phyloP scores from a whole-genome alignment of 2,888 invertebrate genomes.

The Heteromyza rotundicornis region DNA sequence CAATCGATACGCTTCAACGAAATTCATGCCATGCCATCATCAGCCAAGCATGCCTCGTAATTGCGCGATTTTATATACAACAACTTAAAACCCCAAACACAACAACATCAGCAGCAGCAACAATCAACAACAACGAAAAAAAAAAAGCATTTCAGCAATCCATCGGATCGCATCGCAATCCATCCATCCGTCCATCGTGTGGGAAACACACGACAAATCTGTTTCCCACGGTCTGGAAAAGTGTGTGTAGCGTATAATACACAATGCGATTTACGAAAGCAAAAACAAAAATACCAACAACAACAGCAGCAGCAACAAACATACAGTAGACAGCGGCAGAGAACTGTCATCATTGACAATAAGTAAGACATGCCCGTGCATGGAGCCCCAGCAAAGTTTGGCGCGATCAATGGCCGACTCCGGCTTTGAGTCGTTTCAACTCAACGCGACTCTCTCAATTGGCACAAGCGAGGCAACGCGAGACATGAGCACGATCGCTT shows the following conservation, averaged over 20 bases:
- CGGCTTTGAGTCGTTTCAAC: background rate
- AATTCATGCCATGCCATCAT: slow-evolving; percentile 55
- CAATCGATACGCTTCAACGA: slow-evolving; percentile 56
- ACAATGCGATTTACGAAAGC: slow-evolving; percentile 35
- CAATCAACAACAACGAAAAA: slow-evolving; percentile 33
- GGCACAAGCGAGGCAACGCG: slow-evolving; percentile 37
- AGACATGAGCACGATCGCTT: background rate
- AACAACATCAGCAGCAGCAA: slow-evolving; percentile 12
- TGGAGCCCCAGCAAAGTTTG: slow-evolving; percentile 31
- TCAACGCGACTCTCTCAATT: slow-evolving; percentile 25
- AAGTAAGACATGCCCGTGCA: slow-evolving; percentile 58
- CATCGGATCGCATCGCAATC: slow-evolving; percentile 59
- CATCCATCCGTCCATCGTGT: slow-evolving; percentile 63
- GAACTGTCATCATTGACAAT: slow-evolving; percentile 61
- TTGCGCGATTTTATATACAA: slow-evolving; percentile 50
- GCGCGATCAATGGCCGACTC: slow-evolving; percentile 35
- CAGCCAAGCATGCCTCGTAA: slow-evolving; percentile 57
- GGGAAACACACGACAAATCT: slow-evolving; percentile 64
- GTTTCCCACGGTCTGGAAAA: slow-evolving; percentile 63
- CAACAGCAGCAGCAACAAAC: slow-evolving; percentile 30
- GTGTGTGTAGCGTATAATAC: slow-evolving; percentile 47
- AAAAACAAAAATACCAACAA: slow-evolving; percentile 33
- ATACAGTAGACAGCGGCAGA: slow-evolving; percentile 41
- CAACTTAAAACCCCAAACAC: slow-evolving; percentile 16
- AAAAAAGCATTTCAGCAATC: slow-evolving; percentile 51